These are phyloP conservation scores for Cyrtodaria siliqua DNA, from an alignment of 2,888 invertebrate genomes.

Conservation along the genomic window DNA sequence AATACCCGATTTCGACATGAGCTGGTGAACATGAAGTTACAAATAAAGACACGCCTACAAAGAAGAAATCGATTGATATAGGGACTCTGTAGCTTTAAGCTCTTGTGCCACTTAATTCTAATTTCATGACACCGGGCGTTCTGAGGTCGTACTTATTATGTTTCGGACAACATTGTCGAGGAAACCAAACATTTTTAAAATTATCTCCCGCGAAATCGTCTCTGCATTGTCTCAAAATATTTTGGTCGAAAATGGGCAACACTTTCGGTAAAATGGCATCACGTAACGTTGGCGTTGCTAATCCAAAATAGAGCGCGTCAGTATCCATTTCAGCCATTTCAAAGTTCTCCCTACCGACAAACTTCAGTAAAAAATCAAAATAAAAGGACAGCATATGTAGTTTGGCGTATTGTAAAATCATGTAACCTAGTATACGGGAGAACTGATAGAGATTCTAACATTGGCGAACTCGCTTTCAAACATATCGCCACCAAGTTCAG, in stretches of 20 bases:
- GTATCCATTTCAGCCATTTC: conserved; percentile 57
- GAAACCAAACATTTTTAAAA: background rate
- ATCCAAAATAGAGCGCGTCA: conserved; percentile 33
- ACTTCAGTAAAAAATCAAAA: too few species aligned
- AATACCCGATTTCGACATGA: too few species aligned
- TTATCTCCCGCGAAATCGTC: background rate
- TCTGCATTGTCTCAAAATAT: conserved; percentile 4
- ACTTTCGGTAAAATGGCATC: conserved; percentile 20
- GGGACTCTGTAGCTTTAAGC: too few species aligned
- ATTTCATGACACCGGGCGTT: too few species aligned
- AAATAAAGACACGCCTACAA: too few species aligned
- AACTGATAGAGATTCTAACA: conserved; percentile 24
- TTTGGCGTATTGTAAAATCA: conserved; percentile 66
- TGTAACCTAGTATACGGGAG: conserved; percentile 60
- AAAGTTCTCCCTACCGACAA: conserved; percentile 14
- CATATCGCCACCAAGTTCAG: conserved; percentile 4
- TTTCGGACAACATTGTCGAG: background rate
- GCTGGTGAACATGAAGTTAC: too few species aligned
- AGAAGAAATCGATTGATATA: too few species aligned
- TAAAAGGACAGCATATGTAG: conserved; percentile 52
- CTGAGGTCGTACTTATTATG: conserved; percentile 10
- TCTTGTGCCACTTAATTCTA: conserved; percentile 19
- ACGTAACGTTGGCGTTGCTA: background rate
- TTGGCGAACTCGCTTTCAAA: conserved; percentile 37
- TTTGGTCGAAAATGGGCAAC: too few species aligned